These are phyloP conservation scores for Macropus fuliginosus DNA, from an alignment of 2,797 vertebrate species.

Conservation along the genomic window DNA sequence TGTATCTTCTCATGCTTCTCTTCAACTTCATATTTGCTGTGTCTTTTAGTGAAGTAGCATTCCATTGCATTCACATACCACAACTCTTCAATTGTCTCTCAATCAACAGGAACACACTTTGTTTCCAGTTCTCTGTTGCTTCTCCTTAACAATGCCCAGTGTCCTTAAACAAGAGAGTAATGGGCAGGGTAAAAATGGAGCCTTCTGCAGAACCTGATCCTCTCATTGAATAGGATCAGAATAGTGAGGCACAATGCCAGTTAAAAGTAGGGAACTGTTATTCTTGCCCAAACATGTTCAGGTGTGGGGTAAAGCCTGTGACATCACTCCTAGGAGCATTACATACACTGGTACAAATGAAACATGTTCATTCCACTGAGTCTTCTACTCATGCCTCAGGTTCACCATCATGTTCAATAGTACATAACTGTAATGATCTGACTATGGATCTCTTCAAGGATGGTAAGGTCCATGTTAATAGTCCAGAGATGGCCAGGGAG, in stretches of 20 bases:
- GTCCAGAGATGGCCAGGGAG: background rate
- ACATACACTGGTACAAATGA: background rate
- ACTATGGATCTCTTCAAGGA: background rate
- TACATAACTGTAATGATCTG: background rate
- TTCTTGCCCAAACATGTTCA: background rate
- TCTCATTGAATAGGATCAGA: background rate
- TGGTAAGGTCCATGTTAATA: no score
- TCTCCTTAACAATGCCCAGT: no score
- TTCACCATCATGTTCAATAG: background rate
- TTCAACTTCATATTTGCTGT: no score
- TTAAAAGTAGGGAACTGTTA: background rate
- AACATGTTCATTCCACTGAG: background rate
- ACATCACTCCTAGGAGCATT: background rate
- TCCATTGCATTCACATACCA: no score
- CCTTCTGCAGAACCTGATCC: background rate
- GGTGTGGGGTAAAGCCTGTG: background rate
- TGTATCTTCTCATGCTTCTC: no score
- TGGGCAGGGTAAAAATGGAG: background rate
- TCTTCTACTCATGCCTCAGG: background rate
- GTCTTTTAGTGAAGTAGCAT: no score
- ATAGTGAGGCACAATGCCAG: background rate
- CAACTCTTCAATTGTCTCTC: no score
- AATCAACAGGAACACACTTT: no score
- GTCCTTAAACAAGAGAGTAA: no score
- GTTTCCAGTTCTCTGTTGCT: no score